Evolutionary conservation across 2,113 vertebrate species (phyloP).

Genomic region (Anolis sagrei): DNA sequence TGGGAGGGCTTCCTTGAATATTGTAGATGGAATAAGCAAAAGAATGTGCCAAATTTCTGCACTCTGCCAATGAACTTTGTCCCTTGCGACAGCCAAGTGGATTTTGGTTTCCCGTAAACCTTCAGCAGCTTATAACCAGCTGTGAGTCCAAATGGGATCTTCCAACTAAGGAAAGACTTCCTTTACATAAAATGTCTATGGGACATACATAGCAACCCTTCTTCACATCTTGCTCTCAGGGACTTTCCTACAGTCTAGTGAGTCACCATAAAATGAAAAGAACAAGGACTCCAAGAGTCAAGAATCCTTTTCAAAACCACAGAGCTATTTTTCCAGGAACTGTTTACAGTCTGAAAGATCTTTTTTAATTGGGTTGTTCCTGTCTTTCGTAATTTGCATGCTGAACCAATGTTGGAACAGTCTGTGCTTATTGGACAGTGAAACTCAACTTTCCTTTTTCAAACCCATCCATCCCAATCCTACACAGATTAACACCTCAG

Average conservation of each 20-base stretch:
- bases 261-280: constrained; percentile 54
- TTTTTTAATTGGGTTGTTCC: constrained; percentile 63
- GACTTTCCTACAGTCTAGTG: constrained; percentile 58
- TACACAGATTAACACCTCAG: not conserved
- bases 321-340: constrained; percentile 67
- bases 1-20: constrained; percentile 51
- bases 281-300: constrained; percentile 60
- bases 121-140: constrained; percentile 60
- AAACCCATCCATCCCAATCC: not conserved
- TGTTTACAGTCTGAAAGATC: constrained; percentile 68
- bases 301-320: constrained; percentile 69
- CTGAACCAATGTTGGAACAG: constrained; percentile 40
- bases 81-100: constrained; percentile 28
- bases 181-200: constrained; percentile 48
- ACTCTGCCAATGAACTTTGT: constrained; percentile 65
- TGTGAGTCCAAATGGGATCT: constrained; percentile 33
- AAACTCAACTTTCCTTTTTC: not conserved
- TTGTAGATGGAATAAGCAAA: constrained; percentile 48
- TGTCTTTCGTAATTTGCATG: constrained; percentile 56
- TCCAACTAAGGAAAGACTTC: constrained; percentile 52
- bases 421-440: not conserved
- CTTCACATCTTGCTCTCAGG: constrained; percentile 55
- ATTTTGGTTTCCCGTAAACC: constrained; percentile 55
- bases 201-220: constrained; percentile 45
- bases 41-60: constrained; percentile 40